Conservation (phyloP, 2,113 vertebrate genomes). For the Uria aalge region DNA sequence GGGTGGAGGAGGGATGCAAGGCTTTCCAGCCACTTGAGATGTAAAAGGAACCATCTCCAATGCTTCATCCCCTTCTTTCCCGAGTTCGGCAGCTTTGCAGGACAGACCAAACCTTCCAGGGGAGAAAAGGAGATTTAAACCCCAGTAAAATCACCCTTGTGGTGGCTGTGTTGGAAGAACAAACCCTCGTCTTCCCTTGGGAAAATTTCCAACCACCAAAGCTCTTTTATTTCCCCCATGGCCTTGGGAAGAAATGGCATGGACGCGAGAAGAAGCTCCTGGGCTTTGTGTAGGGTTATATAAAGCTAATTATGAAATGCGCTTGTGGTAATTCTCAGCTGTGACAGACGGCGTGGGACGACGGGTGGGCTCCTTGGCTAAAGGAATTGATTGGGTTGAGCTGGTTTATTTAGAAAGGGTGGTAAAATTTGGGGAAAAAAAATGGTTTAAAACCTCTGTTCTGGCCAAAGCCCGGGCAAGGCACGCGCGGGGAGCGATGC, state of each 20-base stretch:
- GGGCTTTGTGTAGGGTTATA: rapidly evolving
- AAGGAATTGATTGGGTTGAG: neutral
- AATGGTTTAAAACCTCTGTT: rapidly evolving
- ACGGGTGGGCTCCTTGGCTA: rapidly evolving
- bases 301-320: neutral
- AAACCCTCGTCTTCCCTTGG: rapidly evolving
- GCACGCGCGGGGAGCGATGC: rapidly evolving
- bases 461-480: neutral
- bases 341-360: rapidly evolving
- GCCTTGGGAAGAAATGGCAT: rapidly evolving
- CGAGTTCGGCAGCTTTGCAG: rapidly evolving
- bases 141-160: rapidly evolving
- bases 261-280: neutral
- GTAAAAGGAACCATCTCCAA: neutral
- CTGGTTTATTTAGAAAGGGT: neutral
- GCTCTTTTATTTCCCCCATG: neutral
- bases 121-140: neutral
- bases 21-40: neutral
- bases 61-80: neutral
- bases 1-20: neutral
- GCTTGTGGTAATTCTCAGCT: neutral
- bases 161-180: rapidly evolving
- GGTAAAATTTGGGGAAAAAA: neutral
- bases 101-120: rapidly evolving
- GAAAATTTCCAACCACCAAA: rapidly evolving